Percentiles rank a stretch among this genome's conserved stretches.
Conservation (phyloP, 2,888 invertebrate genomes). For the Limnephilus lunatus region DNA sequence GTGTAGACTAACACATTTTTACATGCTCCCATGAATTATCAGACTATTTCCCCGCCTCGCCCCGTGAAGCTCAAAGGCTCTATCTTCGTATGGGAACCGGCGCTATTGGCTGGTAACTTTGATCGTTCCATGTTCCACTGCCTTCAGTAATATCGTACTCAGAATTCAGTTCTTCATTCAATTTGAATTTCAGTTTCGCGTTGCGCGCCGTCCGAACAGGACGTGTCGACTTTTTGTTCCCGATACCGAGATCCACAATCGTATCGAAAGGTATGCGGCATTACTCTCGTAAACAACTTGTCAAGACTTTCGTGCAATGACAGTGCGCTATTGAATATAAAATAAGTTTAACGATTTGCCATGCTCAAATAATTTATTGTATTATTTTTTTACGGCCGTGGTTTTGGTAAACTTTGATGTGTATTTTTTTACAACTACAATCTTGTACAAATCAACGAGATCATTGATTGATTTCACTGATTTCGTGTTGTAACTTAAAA, state of each 20-base stretch:
- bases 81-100: background rate
- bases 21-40: background rate
- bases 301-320: conserved; percentile 47
- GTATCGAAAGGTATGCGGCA: conserved; percentile 42
- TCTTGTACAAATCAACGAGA: background rate
- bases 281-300: conserved; percentile 38
- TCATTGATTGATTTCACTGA: conserved; percentile 12
- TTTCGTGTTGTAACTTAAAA: background rate
- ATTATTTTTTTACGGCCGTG: conserved; percentile 20
- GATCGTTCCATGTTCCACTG: background rate
- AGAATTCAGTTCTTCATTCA: background rate
- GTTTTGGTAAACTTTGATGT: background rate
- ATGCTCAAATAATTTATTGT: conserved; percentile 28
- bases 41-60: background rate
- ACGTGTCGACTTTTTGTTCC: background rate
- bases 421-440: background rate
- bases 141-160: background rate
- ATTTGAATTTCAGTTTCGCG: conserved; percentile 43
- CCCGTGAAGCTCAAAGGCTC: conserved; percentile 2
- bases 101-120: conserved; percentile 12
- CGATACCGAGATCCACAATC: background rate
- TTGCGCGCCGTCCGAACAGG: background rate
- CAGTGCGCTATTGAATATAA: conserved; percentile 37
- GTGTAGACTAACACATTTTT: background rate
- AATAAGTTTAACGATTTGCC: conserved; percentile 38